Base-by-base conservation (phyloP, 35 echinoderm and acorn worm species). In the Lytechinus pictus region DNA sequence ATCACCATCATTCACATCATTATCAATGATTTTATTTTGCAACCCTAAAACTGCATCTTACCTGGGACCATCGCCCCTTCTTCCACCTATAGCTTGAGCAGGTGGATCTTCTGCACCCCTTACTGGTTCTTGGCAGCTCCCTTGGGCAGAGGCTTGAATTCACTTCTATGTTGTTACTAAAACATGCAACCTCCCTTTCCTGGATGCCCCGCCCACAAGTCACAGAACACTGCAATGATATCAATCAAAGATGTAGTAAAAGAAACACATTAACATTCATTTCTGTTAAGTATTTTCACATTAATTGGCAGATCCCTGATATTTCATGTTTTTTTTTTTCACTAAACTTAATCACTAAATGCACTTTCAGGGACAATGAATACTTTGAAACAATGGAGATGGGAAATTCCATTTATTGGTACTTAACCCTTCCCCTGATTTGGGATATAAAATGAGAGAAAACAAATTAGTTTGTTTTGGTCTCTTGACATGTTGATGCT, bases 41-140 rank as follows among this genome's bases (percentile, higher is more conserved):
- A 79, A 4, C 8, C 16, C 66, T 79, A n/a, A 24, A 4, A 79
- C 19, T 79, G 27, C 29, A 57, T 53, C 92, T 93, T 19, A 93
- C 92, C 92, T 93, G 53, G 53, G 28, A 57, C 92, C 92, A 93
- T 19, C 92, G 92, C 54, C 92, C 92, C 92, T 93, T 93, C 92
- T 93, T 93, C 92, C 92, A 93, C 53, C 52, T 33, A 44, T 93
- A 93, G 52, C 2, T 19, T 2, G 92, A 54, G 28, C 92, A 93
- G 55, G 92, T 57, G 92, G 53, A 9, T 33, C 92, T 33, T 9
- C 53, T 13, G n/a, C 92, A 93, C 92, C 53, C 4, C 92, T 93
- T 93, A 54, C 53, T 93, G 52, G 52, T 93, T 54, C 92, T 33
- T 10, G 92, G 92, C 28, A 53, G 12, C 52, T 93, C 27, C 92